phyloP scores from a whole-genome alignment of 2,888 invertebrate genomes.

The Caenorhabditis sinica region DNA sequence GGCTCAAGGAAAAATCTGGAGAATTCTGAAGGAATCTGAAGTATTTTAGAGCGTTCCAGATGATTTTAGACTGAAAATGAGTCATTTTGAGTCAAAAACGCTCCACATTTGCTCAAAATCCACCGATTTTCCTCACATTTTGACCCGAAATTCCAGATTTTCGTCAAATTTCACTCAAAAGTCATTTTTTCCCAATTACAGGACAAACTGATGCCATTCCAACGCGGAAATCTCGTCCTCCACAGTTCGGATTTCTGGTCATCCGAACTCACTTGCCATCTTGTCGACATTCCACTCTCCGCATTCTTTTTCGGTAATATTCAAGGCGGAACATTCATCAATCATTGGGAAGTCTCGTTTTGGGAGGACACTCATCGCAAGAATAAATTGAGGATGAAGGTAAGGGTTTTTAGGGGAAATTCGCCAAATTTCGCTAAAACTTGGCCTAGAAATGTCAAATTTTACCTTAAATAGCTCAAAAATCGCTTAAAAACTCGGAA shows the following conservation, averaged over 20 bases:
- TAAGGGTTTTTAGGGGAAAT: background rate
- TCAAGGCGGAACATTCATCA: constrained; percentile 69
- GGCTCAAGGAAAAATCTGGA: too few relatives aligned
- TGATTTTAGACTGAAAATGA: background rate
- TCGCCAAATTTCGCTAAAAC: too few relatives aligned
- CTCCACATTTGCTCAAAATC: too few relatives aligned
- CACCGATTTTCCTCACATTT: background rate
- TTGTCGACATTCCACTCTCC: constrained; percentile 54
- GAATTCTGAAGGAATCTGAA: background rate
- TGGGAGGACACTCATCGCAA: constrained; percentile 44
- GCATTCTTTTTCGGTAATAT: constrained; percentile 73
- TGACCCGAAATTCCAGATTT: background rate
- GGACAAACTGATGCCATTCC: constrained; percentile 59
- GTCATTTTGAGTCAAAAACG: too few relatives aligned
- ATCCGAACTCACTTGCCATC: constrained; percentile 51
- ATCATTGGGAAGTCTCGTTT: constrained; percentile 73
- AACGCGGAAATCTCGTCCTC: constrained; percentile 66
- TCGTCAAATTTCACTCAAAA: background rate
- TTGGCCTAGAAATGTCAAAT: too few relatives aligned
- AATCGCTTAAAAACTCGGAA: too few relatives aligned
- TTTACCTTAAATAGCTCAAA: too few relatives aligned
- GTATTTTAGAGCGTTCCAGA: background rate
- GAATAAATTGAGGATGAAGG: background rate
- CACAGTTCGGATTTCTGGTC: constrained; percentile 65
- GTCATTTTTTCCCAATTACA: background rate